Evolutionary conservation across 2,888 invertebrate genomes (phyloP).

Genomic region (Seira musarum): DNA sequence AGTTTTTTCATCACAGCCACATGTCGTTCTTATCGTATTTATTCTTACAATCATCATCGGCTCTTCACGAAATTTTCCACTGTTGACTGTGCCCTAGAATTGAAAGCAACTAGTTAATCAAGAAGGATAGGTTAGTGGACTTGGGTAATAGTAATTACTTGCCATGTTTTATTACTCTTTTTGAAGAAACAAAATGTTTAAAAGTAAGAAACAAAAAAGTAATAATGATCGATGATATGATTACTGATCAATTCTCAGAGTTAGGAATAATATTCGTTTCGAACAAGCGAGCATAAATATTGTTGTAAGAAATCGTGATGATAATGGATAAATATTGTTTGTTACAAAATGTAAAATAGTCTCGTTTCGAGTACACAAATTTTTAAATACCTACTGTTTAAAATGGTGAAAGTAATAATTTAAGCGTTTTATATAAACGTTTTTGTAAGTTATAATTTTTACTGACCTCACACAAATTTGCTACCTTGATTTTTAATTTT

Average conservation of each 20-base stretch:
- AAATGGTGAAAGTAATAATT: not conserved
- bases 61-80: constrained; percentile 41
- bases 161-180: constrained; percentile 46
- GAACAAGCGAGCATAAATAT: constrained; percentile 1
- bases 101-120: not conserved
- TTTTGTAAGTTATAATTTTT: constrained; percentile 17
- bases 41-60: constrained; percentile 14
- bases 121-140: too few relatives aligned
- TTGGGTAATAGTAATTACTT: too few relatives aligned
- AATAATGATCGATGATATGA: constrained; percentile 14
- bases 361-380: constrained; percentile 8
- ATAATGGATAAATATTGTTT: not conserved
- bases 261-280: constrained; percentile 23
- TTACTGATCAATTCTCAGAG: constrained; percentile 49
- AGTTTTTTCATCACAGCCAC: constrained; percentile 9
- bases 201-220: not conserved
- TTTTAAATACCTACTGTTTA: not conserved
- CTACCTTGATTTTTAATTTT: constrained; percentile 17
- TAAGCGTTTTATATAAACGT: constrained; percentile 4
- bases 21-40: constrained; percentile 24
- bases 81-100: constrained; percentile 43
- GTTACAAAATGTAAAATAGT: constrained; percentile 21
- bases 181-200: constrained; percentile 23
- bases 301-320: not conserved
- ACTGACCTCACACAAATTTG: constrained; percentile 26